These are phyloP conservation scores for Pagetopsis macropterus DNA, from an alignment of 2,797 vertebrate genomes.

Conservation along the genomic window DNA sequence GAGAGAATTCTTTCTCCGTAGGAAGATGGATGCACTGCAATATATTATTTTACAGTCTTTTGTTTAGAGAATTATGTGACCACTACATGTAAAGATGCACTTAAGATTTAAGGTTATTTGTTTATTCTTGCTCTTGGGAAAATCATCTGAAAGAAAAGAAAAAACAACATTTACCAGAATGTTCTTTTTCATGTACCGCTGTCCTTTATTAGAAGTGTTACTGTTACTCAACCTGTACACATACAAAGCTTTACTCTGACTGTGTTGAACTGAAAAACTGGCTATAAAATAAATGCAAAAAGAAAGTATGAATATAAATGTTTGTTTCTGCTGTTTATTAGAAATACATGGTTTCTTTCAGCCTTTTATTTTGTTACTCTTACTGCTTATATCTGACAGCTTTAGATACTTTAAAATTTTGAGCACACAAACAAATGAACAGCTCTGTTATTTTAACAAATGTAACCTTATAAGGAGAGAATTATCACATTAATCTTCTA, in stretches of 20 bases:
- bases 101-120: neutral
- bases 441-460: no score
- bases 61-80: neutral
- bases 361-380: no score
- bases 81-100: neutral
- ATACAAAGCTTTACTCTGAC: slow-evolving; percentile 1
- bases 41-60: neutral
- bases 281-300: slow-evolving; percentile 33
- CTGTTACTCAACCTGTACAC: neutral
- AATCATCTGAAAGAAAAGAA: neutral
- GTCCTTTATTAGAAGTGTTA: neutral
- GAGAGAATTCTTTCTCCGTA: neutral
- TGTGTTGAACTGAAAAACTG: slow-evolving; percentile 11
- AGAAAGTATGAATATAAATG: neutral
- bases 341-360: no score
- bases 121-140: neutral
- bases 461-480: no score
- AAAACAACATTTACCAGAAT: neutral
- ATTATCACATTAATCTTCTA: no score
- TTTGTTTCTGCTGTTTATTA: no score
- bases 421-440: no score
- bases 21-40: neutral
- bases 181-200: neutral
- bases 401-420: no score
- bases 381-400: neutral